Evolutionary conservation across 2,888 invertebrate genomes (phyloP), one percentile per base, ranked within the genome.

Genomic region (Chironomus tentans): DNA sequence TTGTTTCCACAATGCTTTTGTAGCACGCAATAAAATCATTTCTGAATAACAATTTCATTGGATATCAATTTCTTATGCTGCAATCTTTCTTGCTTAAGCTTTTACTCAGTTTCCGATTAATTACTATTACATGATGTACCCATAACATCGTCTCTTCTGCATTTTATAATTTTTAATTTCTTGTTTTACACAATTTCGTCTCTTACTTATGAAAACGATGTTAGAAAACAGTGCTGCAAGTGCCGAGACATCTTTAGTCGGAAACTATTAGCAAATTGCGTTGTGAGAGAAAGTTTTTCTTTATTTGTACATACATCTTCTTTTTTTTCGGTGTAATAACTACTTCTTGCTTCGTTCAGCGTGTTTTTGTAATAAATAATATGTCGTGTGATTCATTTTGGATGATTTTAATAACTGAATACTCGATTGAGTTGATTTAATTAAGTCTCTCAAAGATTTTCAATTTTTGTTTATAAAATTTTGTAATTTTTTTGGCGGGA

Each of bases 261-360:
- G 65, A 65, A 65, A 65, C 21, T 65, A 65, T 65, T 65, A 65
- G 65, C 65, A 65, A 65, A 65, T 21, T 65, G 56, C 56, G 56
- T 56, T 13, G 65, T 21, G 65, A 65, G 24, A 21, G 65, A 65
- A 65, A 65, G 65, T 65, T 65, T 65, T 65, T 38, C 38, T 38
- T 38, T 38, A 38, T 56, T 56, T 56, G 56, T 56, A 56, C 56
- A 56, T 38, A 38, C 10, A 38, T 38, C 56, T 56, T n/a, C 15
- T 65, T 65, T 65, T 24, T 18, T 65, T 24, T 21, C 24, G 10
- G 6, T 65, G 21, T 56, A 56, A 56, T n/a, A 15, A n/a, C 21
- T 18, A 21, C 65, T 56, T 56, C 18, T 56, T 56, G 18, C 18
- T 18, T 56, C 56, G 18, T 56, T 56, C 18, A 7, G 56, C 56